Base-by-base conservation (phyloP, 1,140 invertebrate species). In the Pogonognathellus flavescens region DNA sequence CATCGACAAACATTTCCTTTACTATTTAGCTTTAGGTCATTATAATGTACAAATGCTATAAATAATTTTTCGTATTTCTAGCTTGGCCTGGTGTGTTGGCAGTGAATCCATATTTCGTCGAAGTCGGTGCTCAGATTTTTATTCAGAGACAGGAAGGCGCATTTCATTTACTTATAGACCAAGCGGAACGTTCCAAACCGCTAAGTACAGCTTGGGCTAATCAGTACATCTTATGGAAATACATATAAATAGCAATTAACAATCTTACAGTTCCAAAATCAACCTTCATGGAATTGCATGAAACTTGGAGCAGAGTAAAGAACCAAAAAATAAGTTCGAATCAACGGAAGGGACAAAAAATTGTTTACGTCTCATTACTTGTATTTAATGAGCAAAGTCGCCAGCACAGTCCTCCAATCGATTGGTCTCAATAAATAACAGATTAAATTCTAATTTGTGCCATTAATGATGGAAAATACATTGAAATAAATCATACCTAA, bases 141-240 rank as follows among this genome's bases (percentile, higher is more conserved):
- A 53, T 83, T 50, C 85, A 86, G 31, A 20, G 85, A 22, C 85
- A 86, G n/a, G 85, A 86, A 80, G 66, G 66, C 0, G 55, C 62
- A 10, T 83, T 86, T 14, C 62, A 83, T 53, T 49, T 86, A 18
- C 70, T 86, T 0, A 25, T 82, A 20, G 70, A 83, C 41, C 81
- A 83, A n/a, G 16, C 52, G 1, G 41, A 66, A 62, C 18, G 81
- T 16, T 13, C 70, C 0, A 86, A 86, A 80, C 85, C 85, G 3
- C 57, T 86, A 11, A 70, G 57, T 8, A 83, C 85, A 7, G 85
- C 85, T 11, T 86, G 85, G 85, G 85, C 85, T 13, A 86, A 86
- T 49, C 85, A 86, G 49, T 86, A 86, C 31, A 16, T 86, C 6
- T 41, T 86, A 22, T 86, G 85, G 85, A 86, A 86, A 62, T 86